A percentile compares a stretch with the other conserved stretches of the same genome.
phyloP scores from a whole-genome alignment of 2,888 invertebrate genomes.

The Yponomeuta evonymella region DNA sequence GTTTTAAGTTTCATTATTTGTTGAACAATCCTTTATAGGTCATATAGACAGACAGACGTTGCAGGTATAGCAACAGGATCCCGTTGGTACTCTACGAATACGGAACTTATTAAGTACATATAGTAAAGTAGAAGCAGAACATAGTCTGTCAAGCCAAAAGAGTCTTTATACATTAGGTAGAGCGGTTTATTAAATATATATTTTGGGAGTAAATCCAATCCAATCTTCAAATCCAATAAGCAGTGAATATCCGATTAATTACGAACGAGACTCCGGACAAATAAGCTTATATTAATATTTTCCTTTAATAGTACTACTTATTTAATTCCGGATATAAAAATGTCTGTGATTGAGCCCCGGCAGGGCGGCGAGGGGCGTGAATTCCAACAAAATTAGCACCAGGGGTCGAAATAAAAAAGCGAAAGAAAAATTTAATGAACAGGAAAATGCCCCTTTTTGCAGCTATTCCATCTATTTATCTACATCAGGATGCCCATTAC shows the following conservation, averaged over 20 bases:
- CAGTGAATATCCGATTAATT: slow-evolving; percentile 54
- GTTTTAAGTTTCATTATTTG: too few relatives aligned
- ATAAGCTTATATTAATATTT: slow-evolving; percentile 71
- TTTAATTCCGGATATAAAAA: slow-evolving; percentile 77
- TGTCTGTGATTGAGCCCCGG: slow-evolving; percentile 76
- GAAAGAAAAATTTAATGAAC: slow-evolving; percentile 78
- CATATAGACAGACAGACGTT: too few relatives aligned
- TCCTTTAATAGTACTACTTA: slow-evolving; percentile 72
- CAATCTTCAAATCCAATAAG: slow-evolving; percentile 28
- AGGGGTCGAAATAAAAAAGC: slow-evolving; percentile 77
- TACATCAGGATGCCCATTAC: slow-evolving; percentile 77
- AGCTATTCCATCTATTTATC: slow-evolving; percentile 78
- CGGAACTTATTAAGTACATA: too few relatives aligned
- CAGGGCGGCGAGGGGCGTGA: slow-evolving; percentile 75
- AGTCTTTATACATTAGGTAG: too few relatives aligned
- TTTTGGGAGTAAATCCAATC: too few relatives aligned
- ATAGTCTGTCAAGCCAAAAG: too few relatives aligned
- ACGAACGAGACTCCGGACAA: slow-evolving; percentile 57
- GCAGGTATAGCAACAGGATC: too few relatives aligned
- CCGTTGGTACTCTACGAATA: too few relatives aligned
- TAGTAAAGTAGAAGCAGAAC: too few relatives aligned
- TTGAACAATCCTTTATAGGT: too few relatives aligned
- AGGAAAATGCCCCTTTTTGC: slow-evolving; percentile 78
- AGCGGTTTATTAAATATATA: too few relatives aligned
- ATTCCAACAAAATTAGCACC: slow-evolving; percentile 78